These are phyloP conservation scores for Ephialtes manifestator DNA, from an alignment of 2,888 invertebrate genomes.

Conservation along the genomic window DNA sequence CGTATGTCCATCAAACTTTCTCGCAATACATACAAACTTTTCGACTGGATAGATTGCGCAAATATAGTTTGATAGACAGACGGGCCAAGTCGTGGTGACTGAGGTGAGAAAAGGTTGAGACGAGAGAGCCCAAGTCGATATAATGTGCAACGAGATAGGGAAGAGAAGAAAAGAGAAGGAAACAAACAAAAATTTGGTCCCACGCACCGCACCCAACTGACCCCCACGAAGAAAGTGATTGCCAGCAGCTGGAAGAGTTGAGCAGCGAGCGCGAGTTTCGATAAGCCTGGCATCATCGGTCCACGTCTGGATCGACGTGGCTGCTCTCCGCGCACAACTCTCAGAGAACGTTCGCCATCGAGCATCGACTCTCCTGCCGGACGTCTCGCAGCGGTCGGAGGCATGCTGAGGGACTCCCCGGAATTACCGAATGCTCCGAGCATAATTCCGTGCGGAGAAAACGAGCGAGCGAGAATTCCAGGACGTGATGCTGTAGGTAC, in stretches of 20 bases:
- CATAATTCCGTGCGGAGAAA: conserved; percentile 59
- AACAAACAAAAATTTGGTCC: conserved; percentile 46
- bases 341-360: conserved; percentile 60
- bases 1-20: conserved; percentile 25
- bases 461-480: conserved; percentile 35
- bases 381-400: conserved; percentile 46
- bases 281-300: conserved; percentile 70
- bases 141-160: conserved; percentile 17
- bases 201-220: conserved; percentile 73
- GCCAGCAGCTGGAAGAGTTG: conserved; percentile 66
- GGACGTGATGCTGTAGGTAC: conserved; percentile 24
- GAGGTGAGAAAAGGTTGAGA: conserved; percentile 3
- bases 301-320: conserved; percentile 71
- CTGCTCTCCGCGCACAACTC: conserved; percentile 47
- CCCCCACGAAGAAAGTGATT: conserved; percentile 78
- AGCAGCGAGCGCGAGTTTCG: conserved; percentile 58
- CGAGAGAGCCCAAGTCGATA: neutral
- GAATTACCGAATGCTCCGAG: conserved; percentile 66
- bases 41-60: conserved; percentile 21
- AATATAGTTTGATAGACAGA: conserved; percentile 32
- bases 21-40: conserved; percentile 1
- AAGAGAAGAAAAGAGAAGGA: conserved; percentile 22
- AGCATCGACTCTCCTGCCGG: conserved; percentile 70
- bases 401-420: conserved; percentile 64
- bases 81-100: neutral